A percentile compares a stretch with the other conserved stretches of the same genome.
These are phyloP conservation scores for Peromyscus leucopus DNA, from an alignment of 2,113 vertebrate species.

Conservation along the genomic window DNA sequence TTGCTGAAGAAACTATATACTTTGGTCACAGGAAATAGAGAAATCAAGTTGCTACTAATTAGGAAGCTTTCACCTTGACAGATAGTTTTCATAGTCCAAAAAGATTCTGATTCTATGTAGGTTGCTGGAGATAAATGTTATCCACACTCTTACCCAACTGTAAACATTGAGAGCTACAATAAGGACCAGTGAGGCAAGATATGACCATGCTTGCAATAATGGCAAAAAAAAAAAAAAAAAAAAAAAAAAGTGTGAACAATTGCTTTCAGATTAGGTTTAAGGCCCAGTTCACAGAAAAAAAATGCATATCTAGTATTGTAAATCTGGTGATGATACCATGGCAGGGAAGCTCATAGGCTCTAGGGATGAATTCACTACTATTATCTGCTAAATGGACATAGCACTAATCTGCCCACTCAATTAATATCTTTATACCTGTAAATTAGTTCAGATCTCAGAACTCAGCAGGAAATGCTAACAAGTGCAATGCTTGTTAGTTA, in stretches of 20 bases:
- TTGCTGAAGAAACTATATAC: not conserved
- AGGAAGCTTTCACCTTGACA: not conserved
- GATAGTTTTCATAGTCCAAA: not conserved
- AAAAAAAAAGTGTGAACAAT: not conserved
- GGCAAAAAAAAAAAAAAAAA: not conserved
- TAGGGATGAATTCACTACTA: not conserved
- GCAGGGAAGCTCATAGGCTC: not conserved
- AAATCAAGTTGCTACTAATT: not conserved
- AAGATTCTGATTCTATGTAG: not conserved
- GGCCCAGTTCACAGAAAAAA: not conserved
- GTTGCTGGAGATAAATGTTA: not conserved
- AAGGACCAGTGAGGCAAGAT: not conserved
- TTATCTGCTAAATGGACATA: not conserved
- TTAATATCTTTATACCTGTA: not conserved
- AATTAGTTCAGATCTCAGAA: too few species aligned
- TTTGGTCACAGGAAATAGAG: not conserved
- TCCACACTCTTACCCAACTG: not conserved
- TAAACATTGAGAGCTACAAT: not conserved
- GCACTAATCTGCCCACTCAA: not conserved
- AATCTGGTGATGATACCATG: not conserved
- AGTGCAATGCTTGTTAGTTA: not conserved
- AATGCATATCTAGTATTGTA: not conserved
- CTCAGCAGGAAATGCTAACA: not conserved
- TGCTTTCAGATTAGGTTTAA: not conserved
- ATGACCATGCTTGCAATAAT: not conserved